Evolutionary conservation across 2,888 invertebrate species (phyloP).

Genomic region (Ochropleura leucogaster): DNA sequence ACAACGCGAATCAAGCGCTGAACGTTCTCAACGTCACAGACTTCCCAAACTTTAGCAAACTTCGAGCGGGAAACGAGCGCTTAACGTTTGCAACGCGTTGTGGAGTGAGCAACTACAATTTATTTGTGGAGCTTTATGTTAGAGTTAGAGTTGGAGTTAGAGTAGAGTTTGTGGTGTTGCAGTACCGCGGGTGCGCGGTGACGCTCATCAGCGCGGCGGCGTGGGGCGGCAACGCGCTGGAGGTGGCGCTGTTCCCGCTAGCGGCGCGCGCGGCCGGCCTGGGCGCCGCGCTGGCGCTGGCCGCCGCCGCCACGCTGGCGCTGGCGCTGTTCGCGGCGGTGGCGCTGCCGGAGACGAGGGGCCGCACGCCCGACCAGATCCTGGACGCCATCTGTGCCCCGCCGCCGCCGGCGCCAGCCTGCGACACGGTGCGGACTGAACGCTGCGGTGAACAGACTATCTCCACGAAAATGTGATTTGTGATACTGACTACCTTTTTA

Average conservation of each 20-base stretch:
- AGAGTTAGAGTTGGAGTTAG: not conserved
- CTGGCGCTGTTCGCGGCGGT: conserved; percentile 52
- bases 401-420: not conserved
- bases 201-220: conserved; percentile 72
- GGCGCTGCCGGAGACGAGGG: conserved; percentile 78
- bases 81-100: no score
- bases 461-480: conserved; percentile 39
- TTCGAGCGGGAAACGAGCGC: no score
- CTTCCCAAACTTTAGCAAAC: no score
- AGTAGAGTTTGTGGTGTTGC: conserved; percentile 20
- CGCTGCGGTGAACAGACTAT: conserved; percentile 12
- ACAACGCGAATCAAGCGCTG: no score
- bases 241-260: conserved; percentile 74
- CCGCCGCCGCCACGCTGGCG: conserved; percentile 60
- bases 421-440: conserved; percentile 10
- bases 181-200: conserved; percentile 81
- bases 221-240: conserved; percentile 75
- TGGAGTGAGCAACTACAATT: no score
- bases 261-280: conserved; percentile 60
- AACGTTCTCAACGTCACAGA: no score
- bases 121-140: no score
- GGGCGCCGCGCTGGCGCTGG: conserved; percentile 69
- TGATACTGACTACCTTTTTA: not conserved
- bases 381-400: conserved; percentile 65
- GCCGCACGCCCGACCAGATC: conserved; percentile 70